Evolutionary conservation across 1,140 invertebrate species (phyloP), one percentile per base, ranked within the genome.

Genomic region (Nasonia giraulti): DNA sequence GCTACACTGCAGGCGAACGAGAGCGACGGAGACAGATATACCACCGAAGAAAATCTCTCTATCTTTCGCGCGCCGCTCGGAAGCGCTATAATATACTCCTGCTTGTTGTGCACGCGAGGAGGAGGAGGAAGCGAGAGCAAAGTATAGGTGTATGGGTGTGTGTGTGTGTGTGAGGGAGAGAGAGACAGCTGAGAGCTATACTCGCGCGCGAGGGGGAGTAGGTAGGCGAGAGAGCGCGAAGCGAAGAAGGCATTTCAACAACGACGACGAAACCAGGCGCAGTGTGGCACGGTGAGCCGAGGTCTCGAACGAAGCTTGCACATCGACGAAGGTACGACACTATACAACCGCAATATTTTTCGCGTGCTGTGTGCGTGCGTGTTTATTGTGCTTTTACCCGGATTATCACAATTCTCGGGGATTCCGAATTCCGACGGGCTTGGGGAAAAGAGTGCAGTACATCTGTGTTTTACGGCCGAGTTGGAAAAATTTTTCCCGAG

Each of bases 201-300:
- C 62, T 17, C 62, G 14, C 62, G 68, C 23, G n/a, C 27, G 5
- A 17, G 20, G 12, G 66, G 6, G 66, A 68, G 78, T 37, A 69
- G 78, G 55, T 27, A 40, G 62, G 31, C 37, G 62, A 68, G 62
- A 69, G 62, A 44, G 27, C 68, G 50, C 50, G 74, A 27, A 33
- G 68, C 23, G 68, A 31, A 66, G 14, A 27, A 77, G 71, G 74
- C 74, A 77, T 82, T 82, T 75, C 33, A 71, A 44, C 44, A 31
- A 76, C 81, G 73, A 76, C 74, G 82, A 83, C 74, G 74, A 78
- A 69, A n/a, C 23, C n/a, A 84, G 82, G 40, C 37, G 82, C 82
- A 71, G 82, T 83, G 75, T 83, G 75, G 76, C 82, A 73, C 66
- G 62, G 66, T 68, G 82, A 84, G 82, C 82, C 82, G 82, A 40